A percentile compares a stretch with the other conserved stretches of the same genome.
phyloP scores from a whole-genome alignment of 92 coral and sea anemone genomes.

The Scolanthus callimorphus region DNA sequence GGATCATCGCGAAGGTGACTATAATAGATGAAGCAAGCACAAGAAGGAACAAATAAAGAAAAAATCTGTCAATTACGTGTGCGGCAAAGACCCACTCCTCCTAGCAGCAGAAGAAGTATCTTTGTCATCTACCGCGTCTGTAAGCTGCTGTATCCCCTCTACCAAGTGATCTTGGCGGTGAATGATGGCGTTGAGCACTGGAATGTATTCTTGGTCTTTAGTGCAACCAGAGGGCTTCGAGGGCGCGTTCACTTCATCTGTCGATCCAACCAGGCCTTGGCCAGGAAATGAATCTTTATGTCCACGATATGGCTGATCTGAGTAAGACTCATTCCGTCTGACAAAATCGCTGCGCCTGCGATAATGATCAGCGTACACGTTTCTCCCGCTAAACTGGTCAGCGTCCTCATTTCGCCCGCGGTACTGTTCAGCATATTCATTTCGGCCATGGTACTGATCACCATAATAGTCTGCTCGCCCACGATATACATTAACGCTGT shows the following conservation, averaged over 20 bases:
- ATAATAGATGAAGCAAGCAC: slow-evolving; percentile 57
- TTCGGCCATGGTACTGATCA: neutral
- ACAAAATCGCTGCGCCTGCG: neutral
- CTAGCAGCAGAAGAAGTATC: slow-evolving; percentile 54
- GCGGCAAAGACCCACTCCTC: slow-evolving; percentile 95
- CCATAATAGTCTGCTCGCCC: neutral
- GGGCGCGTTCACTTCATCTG: slow-evolving; percentile 11
- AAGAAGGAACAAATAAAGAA: slow-evolving; percentile 58
- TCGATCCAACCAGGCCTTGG: slow-evolving; percentile 18
- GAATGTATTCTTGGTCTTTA: slow-evolving; percentile 4
- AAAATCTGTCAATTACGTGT: slow-evolving; percentile 81
- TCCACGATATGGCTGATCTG: neutral
- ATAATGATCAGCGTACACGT: neutral
- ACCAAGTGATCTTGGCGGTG: slow-evolving; percentile 88
- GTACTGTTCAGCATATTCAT: neutral
- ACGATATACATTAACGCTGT: neutral
- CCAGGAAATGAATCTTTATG: neutral
- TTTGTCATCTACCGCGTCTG: slow-evolving; percentile 68
- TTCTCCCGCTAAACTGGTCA: neutral
- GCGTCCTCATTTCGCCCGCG: neutral
- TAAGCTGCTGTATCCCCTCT: slow-evolving; percentile 64
- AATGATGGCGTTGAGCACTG: slow-evolving; percentile 21
- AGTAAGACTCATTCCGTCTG: no score
- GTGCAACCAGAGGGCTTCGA: slow-evolving; percentile 4
- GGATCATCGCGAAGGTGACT: slow-evolving; percentile 48